A percentile compares a stretch with the other conserved stretches of the same genome.
These are phyloP conservation scores for Diachrysia chrysitis DNA, from an alignment of 2,888 invertebrate species.

Conservation along the genomic window DNA sequence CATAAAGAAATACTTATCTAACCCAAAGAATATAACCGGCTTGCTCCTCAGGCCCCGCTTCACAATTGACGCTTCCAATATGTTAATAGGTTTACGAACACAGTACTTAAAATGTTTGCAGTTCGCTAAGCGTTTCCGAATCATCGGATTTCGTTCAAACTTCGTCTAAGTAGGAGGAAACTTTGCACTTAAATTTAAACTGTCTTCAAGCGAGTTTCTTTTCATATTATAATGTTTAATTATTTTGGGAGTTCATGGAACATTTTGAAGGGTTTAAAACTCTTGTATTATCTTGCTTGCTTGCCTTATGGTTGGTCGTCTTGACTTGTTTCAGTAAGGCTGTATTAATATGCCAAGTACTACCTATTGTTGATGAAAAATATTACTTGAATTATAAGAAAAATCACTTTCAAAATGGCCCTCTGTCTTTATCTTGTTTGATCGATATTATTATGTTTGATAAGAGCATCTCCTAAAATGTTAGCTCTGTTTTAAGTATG, in stretches of 20 bases:
- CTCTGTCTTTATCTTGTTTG: no score
- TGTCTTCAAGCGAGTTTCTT: conserved; percentile 43
- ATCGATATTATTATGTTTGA: no score
- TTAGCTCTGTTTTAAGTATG: no score
- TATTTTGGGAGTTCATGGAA: conserved; percentile 33
- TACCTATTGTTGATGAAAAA: no score
- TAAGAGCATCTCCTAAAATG: no score
- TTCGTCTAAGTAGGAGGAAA: conserved; percentile 47
- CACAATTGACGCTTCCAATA: conserved; percentile 50
- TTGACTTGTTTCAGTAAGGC: not conserved
- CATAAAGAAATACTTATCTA: no score
- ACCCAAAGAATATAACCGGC: conserved; percentile 15
- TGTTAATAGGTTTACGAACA: conserved; percentile 63
- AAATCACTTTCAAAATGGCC: no score
- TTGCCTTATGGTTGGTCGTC: not conserved
- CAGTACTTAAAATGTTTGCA: conserved; percentile 59
- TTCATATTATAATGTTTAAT: conserved; percentile 34
- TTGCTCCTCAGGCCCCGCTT: conserved; percentile 18
- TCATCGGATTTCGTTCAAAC: conserved; percentile 59
- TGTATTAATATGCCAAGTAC: no score
- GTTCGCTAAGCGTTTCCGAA: conserved; percentile 57
- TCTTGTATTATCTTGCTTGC: not conserved
- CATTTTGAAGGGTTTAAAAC: conserved; percentile 7
- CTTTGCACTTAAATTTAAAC: conserved; percentile 60
- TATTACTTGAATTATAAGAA: no score